Percentiles rank a stretch among this genome's conserved stretches.
phyloP scores from a whole-genome alignment of 2,888 invertebrate genomes.

The Drosophila subquinaria region DNA sequence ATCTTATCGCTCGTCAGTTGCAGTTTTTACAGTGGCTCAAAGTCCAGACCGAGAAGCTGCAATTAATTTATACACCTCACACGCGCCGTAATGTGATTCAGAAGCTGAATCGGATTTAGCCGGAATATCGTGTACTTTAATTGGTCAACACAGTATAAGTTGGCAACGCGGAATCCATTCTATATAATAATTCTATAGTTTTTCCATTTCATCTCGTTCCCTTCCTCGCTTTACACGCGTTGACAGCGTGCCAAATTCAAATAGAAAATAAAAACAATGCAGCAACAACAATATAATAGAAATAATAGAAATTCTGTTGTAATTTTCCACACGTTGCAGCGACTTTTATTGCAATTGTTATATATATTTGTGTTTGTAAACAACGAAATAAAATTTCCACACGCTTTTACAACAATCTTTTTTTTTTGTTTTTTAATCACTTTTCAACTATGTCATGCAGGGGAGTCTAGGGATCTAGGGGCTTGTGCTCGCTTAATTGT shows the following conservation, averaged over 20 bases:
- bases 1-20: slow-evolving; percentile 31
- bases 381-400: slow-evolving; percentile 58
- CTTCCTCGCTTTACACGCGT: slow-evolving; percentile 24
- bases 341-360: slow-evolving; percentile 39
- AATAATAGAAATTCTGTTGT: slow-evolving; percentile 40
- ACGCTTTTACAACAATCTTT: slow-evolving; percentile 45
- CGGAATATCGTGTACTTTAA: slow-evolving; percentile 37
- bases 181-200: not conserved
- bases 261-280: not conserved
- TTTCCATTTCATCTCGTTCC: not conserved
- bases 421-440: slow-evolving; percentile 37
- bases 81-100: slow-evolving; percentile 47
- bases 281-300: slow-evolving; percentile 7
- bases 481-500: slow-evolving; percentile 4
- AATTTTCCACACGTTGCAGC: slow-evolving; percentile 50
- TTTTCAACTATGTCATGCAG: slow-evolving; percentile 41
- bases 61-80: slow-evolving; percentile 28
- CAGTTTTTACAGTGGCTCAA: slow-evolving; percentile 30
- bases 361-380: slow-evolving; percentile 33
- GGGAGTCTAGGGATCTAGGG: slow-evolving; percentile 23
- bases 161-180: not conserved
- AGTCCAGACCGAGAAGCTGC: slow-evolving; percentile 28
- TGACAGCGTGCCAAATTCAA: slow-evolving; percentile 42
- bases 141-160: slow-evolving; percentile 24
- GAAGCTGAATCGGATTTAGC: slow-evolving; percentile 39